Evolutionary conservation across 1,140 invertebrate species (phyloP).

Genomic region (Drosophila setifemur): DNA sequence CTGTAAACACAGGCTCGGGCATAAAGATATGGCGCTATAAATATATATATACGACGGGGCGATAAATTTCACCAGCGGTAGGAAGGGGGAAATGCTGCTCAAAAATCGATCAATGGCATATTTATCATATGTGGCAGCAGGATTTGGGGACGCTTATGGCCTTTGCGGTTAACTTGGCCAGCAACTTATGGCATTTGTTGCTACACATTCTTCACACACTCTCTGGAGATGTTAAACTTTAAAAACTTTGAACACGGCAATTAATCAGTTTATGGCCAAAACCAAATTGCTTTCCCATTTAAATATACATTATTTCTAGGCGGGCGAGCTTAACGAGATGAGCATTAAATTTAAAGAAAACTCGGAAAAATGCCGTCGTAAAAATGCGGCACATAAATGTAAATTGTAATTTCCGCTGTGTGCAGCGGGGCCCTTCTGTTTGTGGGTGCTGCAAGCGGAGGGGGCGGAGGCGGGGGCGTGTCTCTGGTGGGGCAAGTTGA

Average conservation of each 20-base stretch:
- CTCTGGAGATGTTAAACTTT: background rate
- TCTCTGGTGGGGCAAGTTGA: constrained; percentile 49
- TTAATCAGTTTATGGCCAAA: constrained; percentile 28
- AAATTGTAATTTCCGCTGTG: constrained; percentile 60
- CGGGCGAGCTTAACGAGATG: constrained; percentile 20
- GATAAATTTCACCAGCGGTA: constrained; percentile 64
- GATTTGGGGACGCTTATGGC: constrained; percentile 13
- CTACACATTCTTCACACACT: constrained; percentile 1
- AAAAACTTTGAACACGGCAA: constrained; percentile 7
- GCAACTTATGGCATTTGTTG: constrained; percentile 30
- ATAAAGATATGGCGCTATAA: constrained; percentile 74
- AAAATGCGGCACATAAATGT: constrained; percentile 51
- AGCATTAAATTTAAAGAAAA: constrained; percentile 56
- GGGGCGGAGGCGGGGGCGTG: background rate
- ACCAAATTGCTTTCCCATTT: constrained; percentile 35
- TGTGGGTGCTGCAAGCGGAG: constrained; percentile 14
- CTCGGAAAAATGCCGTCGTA: constrained; percentile 52
- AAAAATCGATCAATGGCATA: constrained; percentile 81
- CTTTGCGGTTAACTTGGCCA: constrained; percentile 24
- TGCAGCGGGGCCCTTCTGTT: constrained; percentile 11
- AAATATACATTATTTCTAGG: constrained; percentile 31
- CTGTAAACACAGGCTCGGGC: constrained; percentile 60
- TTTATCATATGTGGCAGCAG: constrained; percentile 63
- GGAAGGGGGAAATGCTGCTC: constrained; percentile 31
- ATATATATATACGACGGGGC: constrained; percentile 76